Conservation (phyloP, 2,888 invertebrate genomes). For the Auanema sp. region DNA sequence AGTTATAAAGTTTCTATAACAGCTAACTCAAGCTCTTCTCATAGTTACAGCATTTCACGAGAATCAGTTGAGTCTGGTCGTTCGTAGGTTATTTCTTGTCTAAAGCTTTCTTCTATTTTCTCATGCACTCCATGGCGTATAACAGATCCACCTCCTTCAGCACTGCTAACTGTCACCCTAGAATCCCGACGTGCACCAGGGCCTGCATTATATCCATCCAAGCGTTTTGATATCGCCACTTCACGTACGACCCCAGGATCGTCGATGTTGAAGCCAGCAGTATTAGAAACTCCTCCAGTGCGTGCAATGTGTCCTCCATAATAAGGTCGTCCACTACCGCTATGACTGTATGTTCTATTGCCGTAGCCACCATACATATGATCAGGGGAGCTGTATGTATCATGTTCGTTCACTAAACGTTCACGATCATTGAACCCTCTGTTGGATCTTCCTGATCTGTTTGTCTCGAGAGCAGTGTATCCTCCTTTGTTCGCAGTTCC, state of each 20-base stretch:
- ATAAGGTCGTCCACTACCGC: conserved; percentile 17
- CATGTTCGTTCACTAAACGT: conserved; percentile 29
- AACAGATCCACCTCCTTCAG: conserved; percentile 34
- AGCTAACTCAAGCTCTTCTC: neutral
- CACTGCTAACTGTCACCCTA: conserved; percentile 22
- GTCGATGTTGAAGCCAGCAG: conserved; percentile 1
- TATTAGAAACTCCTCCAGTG: conserved; percentile 21
- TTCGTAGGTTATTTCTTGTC: conserved; percentile 59
- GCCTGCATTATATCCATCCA: neutral
- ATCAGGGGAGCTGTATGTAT: conserved; percentile 45
- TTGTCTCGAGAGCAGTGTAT: conserved; percentile 15
- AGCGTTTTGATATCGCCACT: conserved; percentile 5
- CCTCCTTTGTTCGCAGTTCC: conserved; percentile 7
- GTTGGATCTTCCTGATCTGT: conserved; percentile 8
- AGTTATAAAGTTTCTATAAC: neutral
- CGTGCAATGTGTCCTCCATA: conserved; percentile 29
- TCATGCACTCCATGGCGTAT: conserved; percentile 54
- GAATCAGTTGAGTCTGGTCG: conserved; percentile 45
- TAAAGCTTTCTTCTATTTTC: conserved; percentile 59
- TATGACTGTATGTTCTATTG: conserved; percentile 42
- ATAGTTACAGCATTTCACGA: conserved; percentile 40
- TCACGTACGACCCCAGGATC: neutral
- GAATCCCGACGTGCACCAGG: conserved; percentile 3
- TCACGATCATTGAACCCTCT: conserved; percentile 24
- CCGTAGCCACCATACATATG: conserved; percentile 45